Percentiles rank a stretch among this genome's conserved stretches.
Evolutionary conservation across 37 sponge, comb jelly and placozoan genomes (phyloP).

Genomic region (Halichondria panicea): DNA sequence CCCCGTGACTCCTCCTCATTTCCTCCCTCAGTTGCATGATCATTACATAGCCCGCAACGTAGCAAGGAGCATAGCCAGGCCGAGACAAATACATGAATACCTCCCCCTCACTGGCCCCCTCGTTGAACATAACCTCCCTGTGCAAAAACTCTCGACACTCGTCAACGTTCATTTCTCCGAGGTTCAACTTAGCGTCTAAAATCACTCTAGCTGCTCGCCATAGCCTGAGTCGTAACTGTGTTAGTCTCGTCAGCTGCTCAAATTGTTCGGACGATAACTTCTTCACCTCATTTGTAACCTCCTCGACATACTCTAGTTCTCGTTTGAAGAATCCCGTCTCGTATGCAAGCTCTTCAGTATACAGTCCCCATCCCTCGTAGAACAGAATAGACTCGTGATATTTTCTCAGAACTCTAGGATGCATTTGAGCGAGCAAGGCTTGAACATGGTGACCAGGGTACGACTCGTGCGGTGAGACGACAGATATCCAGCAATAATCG

Average conservation of each 20-base stretch:
- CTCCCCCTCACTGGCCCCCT: conserved; percentile 46
- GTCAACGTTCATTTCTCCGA: conserved; percentile 31
- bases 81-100: conserved; percentile 47
- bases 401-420: conserved; percentile 45
- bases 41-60: conserved; percentile 42
- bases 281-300: conserved; percentile 2
- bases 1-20: neutral
- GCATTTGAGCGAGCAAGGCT: conserved; percentile 39
- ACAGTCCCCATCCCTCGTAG: conserved; percentile 74
- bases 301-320: conserved; percentile 1
- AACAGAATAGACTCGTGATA: conserved; percentile 45
- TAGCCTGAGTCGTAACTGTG: conserved; percentile 51
- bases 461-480: conserved; percentile 60
- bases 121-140: conserved; percentile 50
- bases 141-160: conserved; percentile 43
- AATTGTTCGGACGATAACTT: conserved; percentile 2
- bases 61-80: conserved; percentile 67
- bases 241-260: conserved; percentile 45
- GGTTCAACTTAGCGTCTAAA: conserved; percentile 58
- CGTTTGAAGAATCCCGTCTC: conserved; percentile 58
- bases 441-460: conserved; percentile 75
- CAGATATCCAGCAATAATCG: conserved; percentile 64
- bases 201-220: conserved; percentile 73
- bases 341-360: conserved; percentile 61
- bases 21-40: conserved; percentile 54